Conservation (phyloP, 2,797 vertebrate genomes). For the Manis crassicaudata region DNA sequence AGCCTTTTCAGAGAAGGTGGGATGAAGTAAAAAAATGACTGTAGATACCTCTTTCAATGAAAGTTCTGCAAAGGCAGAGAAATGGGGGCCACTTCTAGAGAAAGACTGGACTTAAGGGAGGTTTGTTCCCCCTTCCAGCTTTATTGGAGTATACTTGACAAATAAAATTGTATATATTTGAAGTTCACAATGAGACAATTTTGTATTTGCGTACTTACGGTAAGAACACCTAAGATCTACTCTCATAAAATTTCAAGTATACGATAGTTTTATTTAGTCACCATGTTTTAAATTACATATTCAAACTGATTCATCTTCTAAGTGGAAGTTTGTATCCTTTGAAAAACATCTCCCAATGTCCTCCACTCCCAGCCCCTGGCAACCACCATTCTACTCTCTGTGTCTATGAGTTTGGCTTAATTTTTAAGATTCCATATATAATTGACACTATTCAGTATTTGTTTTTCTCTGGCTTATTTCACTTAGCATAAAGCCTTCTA, state of each 20-base stretch:
- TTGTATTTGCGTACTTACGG: no score
- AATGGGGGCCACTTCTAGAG: not conserved
- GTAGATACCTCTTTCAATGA: not conserved
- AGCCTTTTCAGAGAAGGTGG: not conserved
- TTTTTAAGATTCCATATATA: not conserved
- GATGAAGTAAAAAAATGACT: not conserved
- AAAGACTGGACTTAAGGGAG: not conserved
- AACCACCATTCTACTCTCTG: not conserved
- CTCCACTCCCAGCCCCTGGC: not conserved
- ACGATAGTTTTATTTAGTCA: not conserved
- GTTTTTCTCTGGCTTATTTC: not conserved
- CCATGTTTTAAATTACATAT: not conserved
- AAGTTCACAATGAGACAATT: not conserved
- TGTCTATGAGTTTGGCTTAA: not conserved
- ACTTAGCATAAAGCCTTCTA: not conserved
- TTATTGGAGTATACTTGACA: not conserved
- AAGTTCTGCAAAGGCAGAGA: not conserved
- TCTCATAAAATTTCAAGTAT: no score
- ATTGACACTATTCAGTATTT: not conserved
- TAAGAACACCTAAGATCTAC: no score
- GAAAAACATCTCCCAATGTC: not conserved
- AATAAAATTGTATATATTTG: not conserved
- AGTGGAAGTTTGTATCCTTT: not conserved
- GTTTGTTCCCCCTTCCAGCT: not conserved
- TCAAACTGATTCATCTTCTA: not conserved